Evolutionary conservation across 2,113 vertebrate species (phyloP).

Genomic region (Anguilla japonica): DNA sequence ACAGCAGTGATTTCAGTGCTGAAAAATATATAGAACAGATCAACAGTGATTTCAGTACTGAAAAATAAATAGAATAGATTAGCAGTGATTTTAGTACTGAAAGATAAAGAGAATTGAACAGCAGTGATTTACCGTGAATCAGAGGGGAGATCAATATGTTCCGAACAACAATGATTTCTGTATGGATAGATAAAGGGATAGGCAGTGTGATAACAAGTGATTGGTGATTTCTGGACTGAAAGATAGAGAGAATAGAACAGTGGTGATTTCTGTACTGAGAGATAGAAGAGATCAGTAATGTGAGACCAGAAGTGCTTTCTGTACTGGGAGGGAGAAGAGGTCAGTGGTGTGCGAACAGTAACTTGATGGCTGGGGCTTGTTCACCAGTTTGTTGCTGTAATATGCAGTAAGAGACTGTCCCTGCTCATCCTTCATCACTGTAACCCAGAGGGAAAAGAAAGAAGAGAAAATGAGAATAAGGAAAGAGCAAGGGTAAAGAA

Average conservation of each 20-base stretch:
- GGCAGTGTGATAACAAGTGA: background rate
- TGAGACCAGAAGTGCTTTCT: background rate
- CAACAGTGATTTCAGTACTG: no score
- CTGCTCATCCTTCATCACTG: background rate
- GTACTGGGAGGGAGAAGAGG: background rate
- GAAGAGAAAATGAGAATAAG: background rate
- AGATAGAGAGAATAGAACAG: background rate
- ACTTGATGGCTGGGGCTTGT: background rate
- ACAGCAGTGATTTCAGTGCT: no score
- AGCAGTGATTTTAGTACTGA: no score
- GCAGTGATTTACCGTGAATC: no score
- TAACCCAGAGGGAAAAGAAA: constrained; percentile 2
- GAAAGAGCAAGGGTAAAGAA: background rate
- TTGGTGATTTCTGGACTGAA: background rate
- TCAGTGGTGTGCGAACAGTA: background rate
- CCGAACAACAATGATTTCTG: no score
- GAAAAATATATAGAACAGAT: no score
- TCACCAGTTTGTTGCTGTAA: background rate
- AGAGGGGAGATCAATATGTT: no score
- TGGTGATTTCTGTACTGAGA: background rate
- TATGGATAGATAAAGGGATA: no score
- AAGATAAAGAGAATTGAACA: no score
- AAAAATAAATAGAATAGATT: no score
- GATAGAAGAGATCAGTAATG: background rate
- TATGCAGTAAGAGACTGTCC: background rate